These are phyloP conservation scores for Subanguina moxae DNA, from an alignment of 1,140 invertebrate species.

Conservation along the genomic window DNA sequence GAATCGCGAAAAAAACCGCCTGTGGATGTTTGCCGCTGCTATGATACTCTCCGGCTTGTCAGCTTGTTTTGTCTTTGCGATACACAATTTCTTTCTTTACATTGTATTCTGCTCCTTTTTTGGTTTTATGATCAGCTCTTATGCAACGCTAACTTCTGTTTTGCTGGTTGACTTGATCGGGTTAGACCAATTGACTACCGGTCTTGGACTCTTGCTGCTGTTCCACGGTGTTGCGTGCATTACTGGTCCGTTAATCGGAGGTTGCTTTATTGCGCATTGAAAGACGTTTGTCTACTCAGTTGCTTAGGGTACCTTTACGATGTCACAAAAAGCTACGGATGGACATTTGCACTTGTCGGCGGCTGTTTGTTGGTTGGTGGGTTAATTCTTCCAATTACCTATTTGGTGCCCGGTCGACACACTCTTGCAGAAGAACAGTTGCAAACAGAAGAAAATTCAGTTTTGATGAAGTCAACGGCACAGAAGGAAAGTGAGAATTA, in stretches of 20 bases:
- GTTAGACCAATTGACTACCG: slow-evolving; percentile 88
- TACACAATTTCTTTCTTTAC: slow-evolving; percentile 77
- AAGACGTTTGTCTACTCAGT: background rate
- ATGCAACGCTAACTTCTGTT: slow-evolving; percentile 90
- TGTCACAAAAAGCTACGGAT: slow-evolving; percentile 72
- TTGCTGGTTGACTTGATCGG: slow-evolving; percentile 83
- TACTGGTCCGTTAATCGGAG: slow-evolving; percentile 69
- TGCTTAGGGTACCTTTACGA: slow-evolving; percentile 74
- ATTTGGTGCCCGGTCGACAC: background rate
- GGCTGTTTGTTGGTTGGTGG: slow-evolving; percentile 80
- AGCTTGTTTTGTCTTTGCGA: slow-evolving; percentile 74
- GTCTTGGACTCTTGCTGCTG: slow-evolving; percentile 87
- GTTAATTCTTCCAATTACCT: slow-evolving; percentile 67
- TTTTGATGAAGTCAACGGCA: too few relatives aligned
- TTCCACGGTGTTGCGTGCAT: slow-evolving; percentile 87
- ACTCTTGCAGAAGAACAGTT: too few relatives aligned
- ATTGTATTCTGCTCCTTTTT: slow-evolving; percentile 73
- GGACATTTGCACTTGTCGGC: slow-evolving; percentile 80
- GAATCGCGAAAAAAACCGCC: slow-evolving; percentile 69
- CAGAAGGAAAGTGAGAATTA: too few relatives aligned
- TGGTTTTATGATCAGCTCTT: slow-evolving; percentile 77
- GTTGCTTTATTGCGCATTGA: slow-evolving; percentile 52
- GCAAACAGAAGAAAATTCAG: too few relatives aligned
- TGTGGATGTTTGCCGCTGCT: slow-evolving; percentile 67
- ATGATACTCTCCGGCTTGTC: slow-evolving; percentile 75